Evolutionary conservation across 1,140 invertebrate genomes (phyloP).

Genomic region (Sarcophaga peregrina): DNA sequence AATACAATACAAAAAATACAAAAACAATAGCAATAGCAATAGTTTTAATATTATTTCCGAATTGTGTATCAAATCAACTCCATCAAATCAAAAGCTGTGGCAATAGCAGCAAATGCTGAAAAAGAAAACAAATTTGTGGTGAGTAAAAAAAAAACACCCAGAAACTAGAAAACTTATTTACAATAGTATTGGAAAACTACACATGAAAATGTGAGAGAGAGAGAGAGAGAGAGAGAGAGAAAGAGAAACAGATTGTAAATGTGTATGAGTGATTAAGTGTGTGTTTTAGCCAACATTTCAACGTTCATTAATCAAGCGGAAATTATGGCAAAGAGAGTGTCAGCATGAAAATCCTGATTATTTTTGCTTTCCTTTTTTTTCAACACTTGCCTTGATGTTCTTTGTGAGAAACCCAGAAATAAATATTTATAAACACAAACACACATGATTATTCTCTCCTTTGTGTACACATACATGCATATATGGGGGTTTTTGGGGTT

Average conservation of each 20-base stretch:
- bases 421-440: neutral
- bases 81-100: neutral
- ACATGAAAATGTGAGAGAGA: neutral
- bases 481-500: neutral
- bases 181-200: neutral
- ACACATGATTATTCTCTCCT: neutral
- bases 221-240: neutral
- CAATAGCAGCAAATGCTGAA: neutral
- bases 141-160: neutral
- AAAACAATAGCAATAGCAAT: constrained; percentile 20
- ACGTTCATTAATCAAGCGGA: constrained; percentile 36
- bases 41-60: constrained; percentile 30
- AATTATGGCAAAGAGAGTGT: constrained; percentile 26
- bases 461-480: neutral
- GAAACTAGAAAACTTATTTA: neutral
- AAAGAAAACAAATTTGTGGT: neutral
- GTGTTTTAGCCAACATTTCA: constrained; percentile 20
- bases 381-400: neutral
- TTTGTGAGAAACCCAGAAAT: neutral
- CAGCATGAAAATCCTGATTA: constrained; percentile 33
- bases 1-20: too few species aligned
- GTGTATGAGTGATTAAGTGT: neutral
- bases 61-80: neutral
- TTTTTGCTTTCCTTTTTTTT: neutral
- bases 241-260: neutral